Evolutionary conservation across 2,888 invertebrate species (phyloP).

Genomic region (Eupithecia subumbrata): DNA sequence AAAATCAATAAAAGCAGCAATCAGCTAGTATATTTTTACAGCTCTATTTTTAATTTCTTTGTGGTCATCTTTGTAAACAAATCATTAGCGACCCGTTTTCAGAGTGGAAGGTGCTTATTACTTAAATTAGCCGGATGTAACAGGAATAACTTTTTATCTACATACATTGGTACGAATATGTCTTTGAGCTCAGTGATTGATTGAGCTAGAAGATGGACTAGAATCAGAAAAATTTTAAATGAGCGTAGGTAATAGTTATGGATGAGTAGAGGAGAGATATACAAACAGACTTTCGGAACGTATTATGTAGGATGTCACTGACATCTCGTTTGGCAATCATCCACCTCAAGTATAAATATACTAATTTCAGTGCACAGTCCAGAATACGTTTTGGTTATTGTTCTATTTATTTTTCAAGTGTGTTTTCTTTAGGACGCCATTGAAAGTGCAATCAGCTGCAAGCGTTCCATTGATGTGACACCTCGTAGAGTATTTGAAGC

Average conservation of each 20-base stretch:
- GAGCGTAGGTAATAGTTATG: slow-evolving; percentile 27
- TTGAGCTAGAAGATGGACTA: too few relatives aligned
- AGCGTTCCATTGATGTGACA: background rate
- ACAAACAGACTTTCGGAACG: slow-evolving; percentile 60
- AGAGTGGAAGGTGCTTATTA: background rate
- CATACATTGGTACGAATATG: too few relatives aligned
- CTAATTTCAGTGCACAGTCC: slow-evolving; percentile 73
- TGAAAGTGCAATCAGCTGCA: slow-evolving; percentile 39
- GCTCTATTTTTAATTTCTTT: background rate
- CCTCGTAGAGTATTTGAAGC: background rate
- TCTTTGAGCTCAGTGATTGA: slow-evolving; percentile 16
- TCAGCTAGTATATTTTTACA: background rate
- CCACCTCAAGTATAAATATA: slow-evolving; percentile 79
- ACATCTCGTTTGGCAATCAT: slow-evolving; percentile 75
- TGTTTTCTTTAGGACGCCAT: slow-evolving; percentile 50
- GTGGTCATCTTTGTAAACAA: background rate
- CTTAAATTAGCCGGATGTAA: background rate
- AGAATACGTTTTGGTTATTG: slow-evolving; percentile 75
- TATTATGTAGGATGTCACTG: slow-evolving; percentile 67
- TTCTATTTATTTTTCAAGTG: slow-evolving; percentile 58
- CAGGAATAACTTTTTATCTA: background rate
- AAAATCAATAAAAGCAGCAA: background rate
- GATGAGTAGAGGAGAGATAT: slow-evolving; percentile 38
- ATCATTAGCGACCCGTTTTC: background rate
- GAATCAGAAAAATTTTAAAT: slow-evolving; percentile 27